Evolutionary conservation across 37 sponge, comb jelly and placozoan genomes (phyloP).

Genomic region (Chondrilla cf. caribensis): DNA sequence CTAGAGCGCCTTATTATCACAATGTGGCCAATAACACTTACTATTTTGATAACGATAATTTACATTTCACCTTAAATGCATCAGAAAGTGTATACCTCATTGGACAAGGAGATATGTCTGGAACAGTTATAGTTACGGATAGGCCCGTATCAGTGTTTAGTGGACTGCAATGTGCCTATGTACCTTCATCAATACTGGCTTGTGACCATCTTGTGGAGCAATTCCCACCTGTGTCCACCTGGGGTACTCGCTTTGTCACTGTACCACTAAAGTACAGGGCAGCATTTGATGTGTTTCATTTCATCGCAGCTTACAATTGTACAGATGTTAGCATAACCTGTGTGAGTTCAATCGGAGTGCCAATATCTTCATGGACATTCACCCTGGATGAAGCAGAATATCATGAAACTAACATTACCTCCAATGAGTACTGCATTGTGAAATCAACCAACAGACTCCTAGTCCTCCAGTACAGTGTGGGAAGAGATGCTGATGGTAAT

Average conservation of each 20-base stretch:
- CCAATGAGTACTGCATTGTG: not conserved
- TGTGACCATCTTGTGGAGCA: constrained; percentile 67
- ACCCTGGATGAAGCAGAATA: not conserved
- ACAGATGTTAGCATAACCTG: not conserved
- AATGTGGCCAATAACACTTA: not conserved
- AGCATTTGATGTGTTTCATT: constrained; percentile 1
- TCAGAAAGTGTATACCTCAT: not conserved
- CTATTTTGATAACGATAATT: not conserved
- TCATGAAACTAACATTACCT: not conserved
- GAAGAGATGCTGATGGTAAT: not conserved
- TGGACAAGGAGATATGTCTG: constrained; percentile 30
- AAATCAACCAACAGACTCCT: constrained; percentile 4
- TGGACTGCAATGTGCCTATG: not conserved
- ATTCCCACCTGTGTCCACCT: constrained; percentile 35
- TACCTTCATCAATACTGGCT: not conserved
- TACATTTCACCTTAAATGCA: not conserved
- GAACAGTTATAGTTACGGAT: constrained; percentile 9
- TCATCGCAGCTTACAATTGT: constrained; percentile 14
- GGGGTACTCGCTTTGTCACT: constrained; percentile 38
- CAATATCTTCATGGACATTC: not conserved
- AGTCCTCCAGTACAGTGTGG: constrained; percentile 19
- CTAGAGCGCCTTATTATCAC: not conserved
- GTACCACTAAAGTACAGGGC: constrained; percentile 19
- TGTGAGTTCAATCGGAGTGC: not conserved
- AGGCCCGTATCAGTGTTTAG: not conserved